These are phyloP conservation scores for Spicauda simplicius DNA, from an alignment of 2,888 invertebrate species.

Conservation along the genomic window DNA sequence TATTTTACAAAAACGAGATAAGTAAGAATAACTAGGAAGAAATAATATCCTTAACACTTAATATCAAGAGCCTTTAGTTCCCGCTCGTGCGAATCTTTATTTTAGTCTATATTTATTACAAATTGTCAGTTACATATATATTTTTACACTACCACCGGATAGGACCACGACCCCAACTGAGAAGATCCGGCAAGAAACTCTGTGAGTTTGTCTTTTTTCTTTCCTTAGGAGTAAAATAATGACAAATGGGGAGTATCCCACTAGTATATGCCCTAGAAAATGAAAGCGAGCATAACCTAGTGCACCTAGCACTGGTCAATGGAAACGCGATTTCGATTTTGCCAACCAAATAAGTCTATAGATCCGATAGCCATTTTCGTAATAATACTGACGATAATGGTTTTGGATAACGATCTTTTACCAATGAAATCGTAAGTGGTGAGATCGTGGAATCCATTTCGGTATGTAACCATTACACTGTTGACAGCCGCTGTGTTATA, in stretches of 20 bases:
- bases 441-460: constrained; percentile 57
- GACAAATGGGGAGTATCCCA: constrained; percentile 19
- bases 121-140: too few relatives aligned
- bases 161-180: too few relatives aligned
- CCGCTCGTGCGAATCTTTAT: too few relatives aligned
- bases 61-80: too few relatives aligned
- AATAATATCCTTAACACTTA: too few relatives aligned
- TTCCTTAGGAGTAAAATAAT: too few relatives aligned
- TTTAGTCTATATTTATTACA: too few relatives aligned
- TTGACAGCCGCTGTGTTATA: constrained; percentile 28
- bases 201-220: too few relatives aligned
- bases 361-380: constrained; percentile 75
- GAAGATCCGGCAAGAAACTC: too few relatives aligned
- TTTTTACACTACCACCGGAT: too few relatives aligned
- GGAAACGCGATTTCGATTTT: constrained; percentile 58
- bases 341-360: constrained; percentile 65
- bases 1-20: too few relatives aligned
- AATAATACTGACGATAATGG: constrained; percentile 72
- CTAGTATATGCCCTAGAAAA: constrained; percentile 28
- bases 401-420: constrained; percentile 72
- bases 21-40: too few relatives aligned
- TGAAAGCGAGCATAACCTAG: constrained; percentile 36
- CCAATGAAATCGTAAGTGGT: constrained; percentile 77
- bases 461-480: constrained; percentile 41
- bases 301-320: constrained; percentile 36